phyloP scores from a whole-genome alignment of 2,888 invertebrate genomes.

The Pycnomerus fuliginosus region DNA sequence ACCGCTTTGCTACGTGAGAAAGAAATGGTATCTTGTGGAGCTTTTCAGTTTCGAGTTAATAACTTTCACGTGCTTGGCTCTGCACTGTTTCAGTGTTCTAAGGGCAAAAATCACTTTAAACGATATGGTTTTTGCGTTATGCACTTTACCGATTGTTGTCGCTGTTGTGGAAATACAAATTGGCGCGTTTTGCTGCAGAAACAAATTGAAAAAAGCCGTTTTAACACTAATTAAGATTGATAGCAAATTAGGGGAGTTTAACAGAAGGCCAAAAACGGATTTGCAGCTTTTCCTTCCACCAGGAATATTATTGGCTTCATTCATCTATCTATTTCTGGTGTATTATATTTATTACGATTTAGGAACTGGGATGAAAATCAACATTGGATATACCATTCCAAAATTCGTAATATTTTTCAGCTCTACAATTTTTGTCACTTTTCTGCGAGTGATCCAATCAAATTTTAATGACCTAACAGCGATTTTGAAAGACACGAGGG shows the following conservation, averaged over 20 bases:
- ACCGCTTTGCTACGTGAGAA: conserved; percentile 1
- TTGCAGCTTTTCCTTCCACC: neutral
- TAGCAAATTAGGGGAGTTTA: too few species aligned
- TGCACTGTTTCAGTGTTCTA: conserved; percentile 1
- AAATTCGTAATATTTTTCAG: conserved; percentile 14
- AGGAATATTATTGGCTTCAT: conserved; percentile 1
- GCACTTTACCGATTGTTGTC: conserved; percentile 9
- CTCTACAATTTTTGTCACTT: conserved; percentile 3
- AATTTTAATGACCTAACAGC: conserved; percentile 6
- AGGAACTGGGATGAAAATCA: conserved; percentile 4
- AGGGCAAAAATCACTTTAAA: conserved; percentile 7
- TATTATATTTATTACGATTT: conserved; percentile 10
- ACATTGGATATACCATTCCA: conserved; percentile 13
- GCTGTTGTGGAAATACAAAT: conserved; percentile 10
- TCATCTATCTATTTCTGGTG: conserved; percentile 9
- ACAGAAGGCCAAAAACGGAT: too few species aligned
- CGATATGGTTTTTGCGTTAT: conserved; percentile 10
- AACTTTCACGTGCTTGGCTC: conserved; percentile 6
- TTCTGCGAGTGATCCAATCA: conserved; percentile 6
- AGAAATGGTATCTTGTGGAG: conserved; percentile 3
- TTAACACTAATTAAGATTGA: too few species aligned
- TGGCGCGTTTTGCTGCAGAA: neutral
- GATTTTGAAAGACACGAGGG: neutral
- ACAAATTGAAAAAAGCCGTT: neutral
- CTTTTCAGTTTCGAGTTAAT: conserved; percentile 1